phyloP scores from a whole-genome alignment of 2,797 vertebrate genomes.

The Taenioides sp. region DNA sequence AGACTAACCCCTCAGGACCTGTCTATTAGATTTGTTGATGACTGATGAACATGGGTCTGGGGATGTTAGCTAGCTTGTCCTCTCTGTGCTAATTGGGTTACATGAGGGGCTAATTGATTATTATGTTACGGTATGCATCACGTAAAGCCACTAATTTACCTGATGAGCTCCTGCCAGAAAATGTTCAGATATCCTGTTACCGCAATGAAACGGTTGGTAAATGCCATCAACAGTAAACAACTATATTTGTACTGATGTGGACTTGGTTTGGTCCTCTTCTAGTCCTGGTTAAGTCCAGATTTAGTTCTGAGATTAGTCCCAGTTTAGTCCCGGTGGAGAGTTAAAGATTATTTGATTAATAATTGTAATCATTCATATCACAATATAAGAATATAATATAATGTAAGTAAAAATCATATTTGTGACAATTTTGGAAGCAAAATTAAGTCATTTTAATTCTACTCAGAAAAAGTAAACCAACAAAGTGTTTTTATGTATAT shows the following conservation, averaged over 20 bases:
- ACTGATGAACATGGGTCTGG: conserved; percentile 75
- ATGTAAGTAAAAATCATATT: too few relatives aligned
- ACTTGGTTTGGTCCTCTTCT: not conserved
- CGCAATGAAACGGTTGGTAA: conserved; percentile 54
- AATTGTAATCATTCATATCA: too few relatives aligned
- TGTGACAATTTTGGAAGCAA: too few relatives aligned
- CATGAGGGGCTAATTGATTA: conserved; percentile 72
- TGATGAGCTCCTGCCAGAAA: conserved; percentile 31
- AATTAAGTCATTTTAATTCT: too few relatives aligned
- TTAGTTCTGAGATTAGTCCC: too few relatives aligned
- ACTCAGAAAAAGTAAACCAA: too few relatives aligned
- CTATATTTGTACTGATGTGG: conserved; percentile 19
- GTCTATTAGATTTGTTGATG: conserved; percentile 81
- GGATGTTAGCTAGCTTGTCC: conserved; percentile 70
- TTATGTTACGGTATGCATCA: conserved; percentile 73
- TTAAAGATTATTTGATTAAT: too few relatives aligned
- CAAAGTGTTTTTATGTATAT: too few relatives aligned
- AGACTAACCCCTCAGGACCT: conserved; percentile 66
- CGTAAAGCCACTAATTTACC: conserved; percentile 65
- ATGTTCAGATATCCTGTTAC: conserved; percentile 51
- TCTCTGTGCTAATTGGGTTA: conserved; percentile 71
- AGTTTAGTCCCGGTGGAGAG: too few relatives aligned
- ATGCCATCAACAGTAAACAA: conserved; percentile 58
- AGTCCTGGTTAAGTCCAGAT: too few relatives aligned
- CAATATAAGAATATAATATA: too few relatives aligned